phyloP scores from a whole-genome alignment of 2,113 vertebrate genomes.

The Clarias gariepinus region DNA sequence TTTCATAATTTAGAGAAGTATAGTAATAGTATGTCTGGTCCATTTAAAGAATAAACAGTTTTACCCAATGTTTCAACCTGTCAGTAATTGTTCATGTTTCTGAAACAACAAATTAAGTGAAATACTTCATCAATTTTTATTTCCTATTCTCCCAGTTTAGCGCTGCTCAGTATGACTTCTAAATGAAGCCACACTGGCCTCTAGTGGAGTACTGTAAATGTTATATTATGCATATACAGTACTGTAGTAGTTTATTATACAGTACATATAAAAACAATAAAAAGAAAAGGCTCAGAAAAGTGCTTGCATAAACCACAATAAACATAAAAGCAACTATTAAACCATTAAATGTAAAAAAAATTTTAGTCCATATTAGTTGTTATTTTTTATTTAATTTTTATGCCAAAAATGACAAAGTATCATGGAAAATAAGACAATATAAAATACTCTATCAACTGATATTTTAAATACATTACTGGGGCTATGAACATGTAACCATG shows the following conservation, averaged over 20 bases:
- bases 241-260: neutral
- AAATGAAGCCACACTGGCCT: conserved; percentile 21
- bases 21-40: neutral
- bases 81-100: neutral
- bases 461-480: neutral
- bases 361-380: conserved; percentile 4
- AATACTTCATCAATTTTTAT: neutral
- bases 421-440: neutral
- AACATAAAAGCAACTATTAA: neutral
- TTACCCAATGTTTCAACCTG: neutral
- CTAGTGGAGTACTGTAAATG: conserved; percentile 22
- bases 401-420: conserved; percentile 2
- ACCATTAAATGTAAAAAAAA: neutral
- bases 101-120: neutral
- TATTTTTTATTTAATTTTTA: neutral
- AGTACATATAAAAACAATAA: neutral
- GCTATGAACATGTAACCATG: conserved; percentile 2
- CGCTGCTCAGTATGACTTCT: neutral
- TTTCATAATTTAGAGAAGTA: neutral
- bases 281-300: neutral
- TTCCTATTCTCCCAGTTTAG: neutral
- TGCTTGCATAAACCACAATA: neutral
- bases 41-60: neutral
- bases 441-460: neutral
- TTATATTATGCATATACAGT: neutral